Base-by-base conservation (phyloP, 1,140 invertebrate species). In the Mizuhopecten yessoensis region DNA sequence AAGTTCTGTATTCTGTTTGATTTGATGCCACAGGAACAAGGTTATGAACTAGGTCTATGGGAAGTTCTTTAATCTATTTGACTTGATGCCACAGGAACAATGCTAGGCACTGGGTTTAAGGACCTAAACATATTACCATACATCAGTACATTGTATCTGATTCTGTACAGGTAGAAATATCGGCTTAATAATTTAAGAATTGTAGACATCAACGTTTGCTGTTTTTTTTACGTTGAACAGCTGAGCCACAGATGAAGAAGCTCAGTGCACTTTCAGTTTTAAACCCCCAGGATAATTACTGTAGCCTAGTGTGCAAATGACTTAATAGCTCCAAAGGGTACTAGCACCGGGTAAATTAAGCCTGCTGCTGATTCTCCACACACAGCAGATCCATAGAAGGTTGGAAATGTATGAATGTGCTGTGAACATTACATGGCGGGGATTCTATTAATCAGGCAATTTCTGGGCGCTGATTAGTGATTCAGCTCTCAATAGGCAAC, bases 251-350 rank as follows among this genome's bases (percentile, higher is more conserved):
- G 13, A 20, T 23, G 11, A 23, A 20, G 45, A 49, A 49, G 15
- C 57, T n/a, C 9, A 75, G 57, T 75, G 17, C 57, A 75, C 57
- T n/a, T 75, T 75, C 45, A 75, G 57, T 75, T 75, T 75, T 75
- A 75, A 75, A 75, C 57, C n/a, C 57, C 57, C n/a, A 29, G 29
- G 23, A 17, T 75, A 75, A 75, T 75, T 75, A 75, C 57, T 29
- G 57, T 7, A 75, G 29, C 23, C 57, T n/a, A 17, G n/a, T 5
- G 23, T 17, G 57, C 57, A 75, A 75, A 29, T 29, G 57, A 75
- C 57, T 75, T 75, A 75, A 75, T 29, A 75, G 23, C 57, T 29
- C 57, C n/a, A 3, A 75, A 17, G 45, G 57, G 29, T 75, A 17
- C n/a, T 7, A 29, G 57, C 57, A 75, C 57, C 11, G n/a, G 7